Percentiles rank a stretch among this genome's conserved stretches.
Conservation (phyloP, 2,797 vertebrate genomes). For the Sebastes matsubarae region DNA sequence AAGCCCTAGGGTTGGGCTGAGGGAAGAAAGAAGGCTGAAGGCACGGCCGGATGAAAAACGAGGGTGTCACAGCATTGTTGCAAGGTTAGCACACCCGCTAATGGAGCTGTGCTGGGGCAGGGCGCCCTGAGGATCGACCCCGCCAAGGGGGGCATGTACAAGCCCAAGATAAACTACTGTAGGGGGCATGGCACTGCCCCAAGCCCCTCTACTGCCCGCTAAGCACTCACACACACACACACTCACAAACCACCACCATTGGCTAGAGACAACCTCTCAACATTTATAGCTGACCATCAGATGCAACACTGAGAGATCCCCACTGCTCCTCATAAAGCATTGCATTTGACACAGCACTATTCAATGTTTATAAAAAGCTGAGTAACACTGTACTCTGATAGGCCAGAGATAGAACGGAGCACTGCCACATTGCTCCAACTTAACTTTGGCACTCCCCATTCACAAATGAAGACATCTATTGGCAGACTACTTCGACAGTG, state of each 20-base stretch:
- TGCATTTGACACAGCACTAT: constrained; percentile 73
- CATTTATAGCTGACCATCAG: constrained; percentile 81
- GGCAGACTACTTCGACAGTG: neutral
- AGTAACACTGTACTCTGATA: constrained; percentile 48
- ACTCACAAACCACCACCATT: constrained; percentile 33
- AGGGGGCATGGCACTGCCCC: constrained; percentile 84
- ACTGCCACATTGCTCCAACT: constrained; percentile 8
- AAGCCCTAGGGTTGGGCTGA: constrained; percentile 67
- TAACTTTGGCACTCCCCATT: constrained; percentile 2
- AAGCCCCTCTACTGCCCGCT: constrained; percentile 80
- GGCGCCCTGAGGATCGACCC: constrained; percentile 81
- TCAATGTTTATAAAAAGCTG: constrained; percentile 62
- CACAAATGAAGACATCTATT: constrained; percentile 9
- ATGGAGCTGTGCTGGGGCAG: constrained; percentile 85
- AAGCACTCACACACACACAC: constrained; percentile 67
- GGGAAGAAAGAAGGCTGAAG: constrained; percentile 79
- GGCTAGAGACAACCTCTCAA: constrained; percentile 56
- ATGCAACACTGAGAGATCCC: constrained; percentile 55
- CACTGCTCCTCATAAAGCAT: constrained; percentile 57
- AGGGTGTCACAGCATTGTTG: constrained; percentile 89
- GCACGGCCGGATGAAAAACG: constrained; percentile 86
- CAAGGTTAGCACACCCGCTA: constrained; percentile 93
- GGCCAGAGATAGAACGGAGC: constrained; percentile 3
- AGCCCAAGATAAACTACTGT: constrained; percentile 90
- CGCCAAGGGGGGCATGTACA: constrained; percentile 81